phyloP scores from a whole-genome alignment of 2,888 invertebrate species.

The Gastrophysa polygoni region DNA sequence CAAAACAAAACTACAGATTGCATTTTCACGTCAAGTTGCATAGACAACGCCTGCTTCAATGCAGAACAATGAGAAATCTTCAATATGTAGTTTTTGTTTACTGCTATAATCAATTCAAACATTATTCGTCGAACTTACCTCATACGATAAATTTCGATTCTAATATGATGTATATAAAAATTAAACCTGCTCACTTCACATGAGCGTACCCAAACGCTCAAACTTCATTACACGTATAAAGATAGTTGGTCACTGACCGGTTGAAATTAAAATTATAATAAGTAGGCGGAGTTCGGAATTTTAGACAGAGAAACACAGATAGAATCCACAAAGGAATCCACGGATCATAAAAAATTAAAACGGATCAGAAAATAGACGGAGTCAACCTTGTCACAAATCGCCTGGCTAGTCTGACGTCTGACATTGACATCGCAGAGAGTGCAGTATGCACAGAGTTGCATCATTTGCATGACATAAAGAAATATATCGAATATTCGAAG shows the following conservation, averaged over 20 bases:
- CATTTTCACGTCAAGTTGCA: conserved; percentile 38
- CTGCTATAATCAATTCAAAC: neutral
- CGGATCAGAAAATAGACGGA: no score
- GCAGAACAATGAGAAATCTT: conserved; percentile 2
- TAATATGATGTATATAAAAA: conserved; percentile 62
- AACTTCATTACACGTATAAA: conserved; percentile 58
- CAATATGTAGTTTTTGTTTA: conserved; percentile 16
- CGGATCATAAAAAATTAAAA: no score
- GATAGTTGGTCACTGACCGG: conserved; percentile 59
- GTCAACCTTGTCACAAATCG: no score
- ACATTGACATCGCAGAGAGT: no score
- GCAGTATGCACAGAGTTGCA: no score
- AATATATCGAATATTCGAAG: no score
- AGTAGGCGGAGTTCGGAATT: conserved; percentile 40
- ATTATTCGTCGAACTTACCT: conserved; percentile 17
- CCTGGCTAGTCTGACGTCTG: no score
- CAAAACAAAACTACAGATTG: conserved; percentile 41
- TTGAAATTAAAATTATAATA: conserved; percentile 40
- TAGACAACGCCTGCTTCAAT: conserved; percentile 53
- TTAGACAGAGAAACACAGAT: neutral
- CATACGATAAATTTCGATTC: conserved; percentile 19
- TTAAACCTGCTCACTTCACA: conserved; percentile 36
- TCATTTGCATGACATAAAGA: no score
- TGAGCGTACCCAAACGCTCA: conserved; percentile 40
- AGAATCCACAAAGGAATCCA: no score